Evolutionary conservation across 2,888 invertebrate species (phyloP).

Genomic region (Heliconius aoede): DNA sequence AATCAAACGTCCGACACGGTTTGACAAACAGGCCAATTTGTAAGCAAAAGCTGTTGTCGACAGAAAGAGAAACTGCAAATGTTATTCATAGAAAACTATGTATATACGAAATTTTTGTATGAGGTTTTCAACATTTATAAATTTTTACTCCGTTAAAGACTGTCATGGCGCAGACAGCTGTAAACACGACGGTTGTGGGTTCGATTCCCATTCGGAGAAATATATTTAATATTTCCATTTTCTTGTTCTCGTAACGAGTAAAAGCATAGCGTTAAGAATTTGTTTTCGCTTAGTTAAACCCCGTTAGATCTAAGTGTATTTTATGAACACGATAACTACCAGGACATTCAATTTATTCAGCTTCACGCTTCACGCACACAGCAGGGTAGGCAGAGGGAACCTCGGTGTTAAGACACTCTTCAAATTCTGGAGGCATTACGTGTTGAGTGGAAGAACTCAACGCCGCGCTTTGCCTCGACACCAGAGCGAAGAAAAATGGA

Average conservation of each 20-base stretch:
- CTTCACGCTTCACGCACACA: too few species aligned
- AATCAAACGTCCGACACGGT: slow-evolving; percentile 53
- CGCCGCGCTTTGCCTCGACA: too few species aligned
- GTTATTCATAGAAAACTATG: slow-evolving; percentile 27
- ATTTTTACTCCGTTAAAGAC: neutral
- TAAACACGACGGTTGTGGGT: neutral
- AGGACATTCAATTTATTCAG: neutral
- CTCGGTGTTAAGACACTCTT: too few species aligned
- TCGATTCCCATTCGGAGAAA: too few species aligned
- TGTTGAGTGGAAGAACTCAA: too few species aligned
- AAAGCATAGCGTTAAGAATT: too few species aligned
- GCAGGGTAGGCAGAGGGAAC: too few species aligned
- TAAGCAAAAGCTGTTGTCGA: slow-evolving; percentile 34
- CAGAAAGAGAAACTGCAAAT: slow-evolving; percentile 29
- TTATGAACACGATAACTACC: neutral
- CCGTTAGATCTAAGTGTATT: neutral
- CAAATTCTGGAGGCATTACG: too few species aligned
- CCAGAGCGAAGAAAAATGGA: too few species aligned
- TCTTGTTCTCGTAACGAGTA: too few species aligned
- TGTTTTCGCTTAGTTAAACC: too few species aligned
- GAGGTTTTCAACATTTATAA: neutral
- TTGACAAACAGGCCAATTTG: slow-evolving; percentile 30
- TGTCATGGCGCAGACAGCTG: neutral
- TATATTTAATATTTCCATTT: too few species aligned
- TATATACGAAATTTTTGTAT: slow-evolving; percentile 15